These are phyloP conservation scores for Spicauda simplicius DNA, from an alignment of 2,888 invertebrate genomes.

Conservation along the genomic window DNA sequence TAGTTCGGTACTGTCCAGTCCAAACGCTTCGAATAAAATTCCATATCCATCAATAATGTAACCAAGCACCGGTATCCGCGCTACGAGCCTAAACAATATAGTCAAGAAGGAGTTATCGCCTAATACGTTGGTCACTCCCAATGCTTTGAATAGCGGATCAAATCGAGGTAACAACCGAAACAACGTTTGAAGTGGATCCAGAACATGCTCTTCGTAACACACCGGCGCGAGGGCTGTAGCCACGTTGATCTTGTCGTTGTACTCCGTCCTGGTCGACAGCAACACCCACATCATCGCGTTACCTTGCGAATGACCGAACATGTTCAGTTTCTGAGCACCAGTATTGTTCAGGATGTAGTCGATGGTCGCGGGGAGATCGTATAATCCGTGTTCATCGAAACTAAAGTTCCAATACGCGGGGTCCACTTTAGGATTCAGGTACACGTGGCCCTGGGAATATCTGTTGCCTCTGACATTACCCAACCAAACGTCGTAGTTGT, in stretches of 20 bases:
- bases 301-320: too few relatives aligned
- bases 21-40: slow-evolving; percentile 2
- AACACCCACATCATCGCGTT: slow-evolving; percentile 43
- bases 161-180: slow-evolving; percentile 48
- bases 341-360: slow-evolving; percentile 64
- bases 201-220: slow-evolving; percentile 67
- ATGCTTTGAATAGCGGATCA: not conserved
- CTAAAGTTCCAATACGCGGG: slow-evolving; percentile 79
- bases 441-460: slow-evolving; percentile 81
- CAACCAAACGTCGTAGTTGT: too few relatives aligned
- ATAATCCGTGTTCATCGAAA: slow-evolving; percentile 87
- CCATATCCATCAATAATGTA: slow-evolving; percentile 7
- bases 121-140: slow-evolving; percentile 6
- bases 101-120: slow-evolving; percentile 3
- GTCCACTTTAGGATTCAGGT: slow-evolving; percentile 57
- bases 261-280: slow-evolving; percentile 75
- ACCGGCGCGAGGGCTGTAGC: slow-evolving; percentile 84
- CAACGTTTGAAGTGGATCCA: slow-evolving; percentile 48
- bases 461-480: slow-evolving; percentile 72
- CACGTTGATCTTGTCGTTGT: slow-evolving; percentile 80
- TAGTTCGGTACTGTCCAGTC: slow-evolving; percentile 19
- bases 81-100: slow-evolving; percentile 4
- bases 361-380: slow-evolving; percentile 87
- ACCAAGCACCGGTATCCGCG: slow-evolving; percentile 1
- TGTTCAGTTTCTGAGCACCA: slow-evolving; percentile 53